Conservation (phyloP, 2,113 vertebrate species). For the Rhinichthys klamathensis region DNA sequence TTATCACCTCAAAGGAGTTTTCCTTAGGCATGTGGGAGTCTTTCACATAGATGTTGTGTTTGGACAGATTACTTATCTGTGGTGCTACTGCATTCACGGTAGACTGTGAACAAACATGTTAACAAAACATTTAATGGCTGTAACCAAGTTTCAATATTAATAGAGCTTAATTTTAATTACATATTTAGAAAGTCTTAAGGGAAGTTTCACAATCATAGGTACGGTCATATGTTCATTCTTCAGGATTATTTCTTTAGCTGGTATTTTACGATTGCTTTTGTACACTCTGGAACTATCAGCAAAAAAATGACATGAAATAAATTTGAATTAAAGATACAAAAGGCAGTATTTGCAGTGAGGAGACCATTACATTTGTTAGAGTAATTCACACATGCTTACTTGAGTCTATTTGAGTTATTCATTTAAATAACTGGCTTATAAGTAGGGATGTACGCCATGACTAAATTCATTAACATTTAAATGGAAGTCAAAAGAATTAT, state of each 20-base stretch:
- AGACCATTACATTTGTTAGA: not conserved
- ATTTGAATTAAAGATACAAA: not conserved
- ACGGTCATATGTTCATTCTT: not conserved
- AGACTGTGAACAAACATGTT: not conserved
- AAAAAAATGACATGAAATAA: not conserved
- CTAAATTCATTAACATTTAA: not conserved
- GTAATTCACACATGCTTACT: not conserved
- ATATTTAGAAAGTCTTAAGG: not conserved
- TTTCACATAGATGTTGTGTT: conserved; percentile 5
- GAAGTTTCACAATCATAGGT: not conserved
- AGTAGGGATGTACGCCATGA: not conserved
- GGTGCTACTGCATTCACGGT: not conserved
- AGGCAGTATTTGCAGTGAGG: not conserved
- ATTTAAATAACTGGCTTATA: not conserved
- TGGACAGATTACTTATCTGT: conserved; percentile 19
- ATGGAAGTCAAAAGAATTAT: too few relatives aligned
- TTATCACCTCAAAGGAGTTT: conserved; percentile 39
- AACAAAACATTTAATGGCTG: conserved; percentile 9
- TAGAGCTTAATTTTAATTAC: not conserved
- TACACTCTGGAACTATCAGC: not conserved
- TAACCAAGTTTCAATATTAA: not conserved
- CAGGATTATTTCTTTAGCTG: not conserved
- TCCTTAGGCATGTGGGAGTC: conserved; percentile 35
- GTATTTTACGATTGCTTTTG: not conserved
- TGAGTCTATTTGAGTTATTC: not conserved